These are phyloP conservation scores for Celastrina argiolus DNA, from an alignment of 2,888 invertebrate genomes.

Conservation along the genomic window DNA sequence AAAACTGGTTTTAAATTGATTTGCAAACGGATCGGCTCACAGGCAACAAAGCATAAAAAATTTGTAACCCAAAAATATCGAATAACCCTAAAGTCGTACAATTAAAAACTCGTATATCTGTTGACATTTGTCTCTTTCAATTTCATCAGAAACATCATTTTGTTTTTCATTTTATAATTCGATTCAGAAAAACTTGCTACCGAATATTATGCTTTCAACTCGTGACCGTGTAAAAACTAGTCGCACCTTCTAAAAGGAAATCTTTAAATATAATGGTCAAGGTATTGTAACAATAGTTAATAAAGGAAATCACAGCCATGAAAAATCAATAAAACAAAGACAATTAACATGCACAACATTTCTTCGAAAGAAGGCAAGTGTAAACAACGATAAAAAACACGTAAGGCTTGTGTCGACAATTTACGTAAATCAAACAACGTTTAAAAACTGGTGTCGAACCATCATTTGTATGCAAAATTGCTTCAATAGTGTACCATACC, in stretches of 20 bases:
- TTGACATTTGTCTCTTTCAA: constrained; percentile 19
- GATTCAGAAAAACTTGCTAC: not conserved
- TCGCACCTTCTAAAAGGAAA: not conserved
- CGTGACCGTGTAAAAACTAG: not conserved
- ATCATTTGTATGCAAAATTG: constrained; percentile 13
- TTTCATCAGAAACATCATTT: not conserved
- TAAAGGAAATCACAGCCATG: not conserved
- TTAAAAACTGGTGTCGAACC: not conserved
- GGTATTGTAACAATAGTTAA: not conserved
- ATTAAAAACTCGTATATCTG: constrained; percentile 5
- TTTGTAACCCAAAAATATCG: not conserved
- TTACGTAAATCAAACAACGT: not conserved
- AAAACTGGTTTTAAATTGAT: constrained; percentile 5
- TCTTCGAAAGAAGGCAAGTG: not conserved
- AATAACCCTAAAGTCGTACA: constrained; percentile 6
- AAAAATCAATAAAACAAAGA: not conserved
- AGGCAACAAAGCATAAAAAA: constrained; percentile 1
- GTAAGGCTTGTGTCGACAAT: not conserved
- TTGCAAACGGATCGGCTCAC: not conserved
- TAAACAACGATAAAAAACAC: not conserved
- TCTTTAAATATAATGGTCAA: not conserved
- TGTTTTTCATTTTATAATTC: not conserved
- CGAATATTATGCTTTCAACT: not conserved
- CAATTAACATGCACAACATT: not conserved
- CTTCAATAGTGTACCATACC: constrained; percentile 14